Evolutionary conservation across 1,140 invertebrate species (phyloP).

Genomic region (Polyergus mexicanus): DNA sequence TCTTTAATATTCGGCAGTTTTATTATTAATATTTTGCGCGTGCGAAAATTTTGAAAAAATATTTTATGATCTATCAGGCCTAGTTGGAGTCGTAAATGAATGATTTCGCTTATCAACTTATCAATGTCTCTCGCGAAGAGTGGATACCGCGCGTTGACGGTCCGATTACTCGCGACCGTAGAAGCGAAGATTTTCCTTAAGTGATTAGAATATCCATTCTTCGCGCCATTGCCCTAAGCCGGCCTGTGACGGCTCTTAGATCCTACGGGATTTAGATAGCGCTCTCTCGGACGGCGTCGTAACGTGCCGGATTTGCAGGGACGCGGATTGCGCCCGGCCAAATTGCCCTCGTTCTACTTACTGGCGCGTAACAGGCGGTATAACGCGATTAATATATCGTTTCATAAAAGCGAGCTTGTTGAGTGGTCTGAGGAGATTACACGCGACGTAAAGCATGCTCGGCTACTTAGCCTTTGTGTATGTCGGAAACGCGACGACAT

Average conservation of each 20-base stretch:
- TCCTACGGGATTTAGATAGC: constrained; percentile 49
- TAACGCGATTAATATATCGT: constrained; percentile 59
- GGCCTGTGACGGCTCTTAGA: constrained; percentile 51
- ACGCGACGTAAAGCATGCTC: constrained; percentile 1
- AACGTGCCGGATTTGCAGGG: constrained; percentile 56
- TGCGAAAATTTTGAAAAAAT: neutral
- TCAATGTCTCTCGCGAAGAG: neutral
- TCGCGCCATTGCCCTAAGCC: constrained; percentile 53
- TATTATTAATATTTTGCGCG: neutral
- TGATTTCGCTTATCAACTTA: neutral
- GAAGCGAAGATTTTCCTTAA: constrained; percentile 44
- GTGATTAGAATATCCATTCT: constrained; percentile 64
- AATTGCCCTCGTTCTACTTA: constrained; percentile 59
- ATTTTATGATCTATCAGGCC: neutral
- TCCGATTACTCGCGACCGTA: constrained; percentile 24
- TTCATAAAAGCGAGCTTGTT: constrained; percentile 51
- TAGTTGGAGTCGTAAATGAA: neutral
- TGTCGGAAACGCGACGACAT: neutral
- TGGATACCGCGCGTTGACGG: constrained; percentile 24
- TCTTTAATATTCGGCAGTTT: neutral
- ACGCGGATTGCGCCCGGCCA: constrained; percentile 32
- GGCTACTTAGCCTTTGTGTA: constrained; percentile 11
- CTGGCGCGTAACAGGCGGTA: constrained; percentile 46
- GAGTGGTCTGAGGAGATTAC: constrained; percentile 53
- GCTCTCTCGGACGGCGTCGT: constrained; percentile 29